Conservation (phyloP, 2,113 vertebrate species). For the Xenopus laevis region DNA sequence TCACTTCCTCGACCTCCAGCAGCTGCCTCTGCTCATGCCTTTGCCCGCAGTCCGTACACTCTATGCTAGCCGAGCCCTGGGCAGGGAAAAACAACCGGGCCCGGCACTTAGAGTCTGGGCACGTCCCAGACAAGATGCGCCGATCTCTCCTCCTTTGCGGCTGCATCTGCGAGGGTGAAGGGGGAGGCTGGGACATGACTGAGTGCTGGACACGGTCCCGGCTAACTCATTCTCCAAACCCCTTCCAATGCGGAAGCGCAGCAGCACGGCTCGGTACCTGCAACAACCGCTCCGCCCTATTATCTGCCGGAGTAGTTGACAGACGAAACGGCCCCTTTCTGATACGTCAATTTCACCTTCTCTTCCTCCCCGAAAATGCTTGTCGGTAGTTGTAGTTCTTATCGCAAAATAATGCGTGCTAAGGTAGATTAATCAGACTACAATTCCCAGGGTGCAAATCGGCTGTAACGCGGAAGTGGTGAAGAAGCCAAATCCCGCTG, state of each 20-base stretch:
- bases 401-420: constrained; percentile 33
- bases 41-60: constrained; percentile 83
- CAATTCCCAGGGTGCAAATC: constrained; percentile 46
- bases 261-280: constrained; percentile 44
- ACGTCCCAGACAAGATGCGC: constrained; percentile 89
- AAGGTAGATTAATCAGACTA: constrained; percentile 25
- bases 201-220: constrained; percentile 33
- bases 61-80: constrained; percentile 84
- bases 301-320: constrained; percentile 59
- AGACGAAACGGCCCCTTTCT: constrained; percentile 68
- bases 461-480: constrained; percentile 7
- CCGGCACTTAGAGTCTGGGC: constrained; percentile 92
- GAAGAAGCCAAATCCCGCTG: neutral
- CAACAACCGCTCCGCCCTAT: constrained; percentile 59
- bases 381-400: constrained; percentile 44
- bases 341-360: constrained; percentile 42
- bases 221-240: constrained; percentile 52
- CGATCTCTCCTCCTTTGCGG: constrained; percentile 86
- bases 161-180: constrained; percentile 67
- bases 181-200: constrained; percentile 71
- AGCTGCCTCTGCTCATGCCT: constrained; percentile 91
- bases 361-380: constrained; percentile 25
- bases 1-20: constrained; percentile 88
- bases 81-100: constrained; percentile 94
- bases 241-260: constrained; percentile 61